Evolutionary conservation across 2,797 vertebrate species (phyloP).

Genomic region (Alfaro cultratus): DNA sequence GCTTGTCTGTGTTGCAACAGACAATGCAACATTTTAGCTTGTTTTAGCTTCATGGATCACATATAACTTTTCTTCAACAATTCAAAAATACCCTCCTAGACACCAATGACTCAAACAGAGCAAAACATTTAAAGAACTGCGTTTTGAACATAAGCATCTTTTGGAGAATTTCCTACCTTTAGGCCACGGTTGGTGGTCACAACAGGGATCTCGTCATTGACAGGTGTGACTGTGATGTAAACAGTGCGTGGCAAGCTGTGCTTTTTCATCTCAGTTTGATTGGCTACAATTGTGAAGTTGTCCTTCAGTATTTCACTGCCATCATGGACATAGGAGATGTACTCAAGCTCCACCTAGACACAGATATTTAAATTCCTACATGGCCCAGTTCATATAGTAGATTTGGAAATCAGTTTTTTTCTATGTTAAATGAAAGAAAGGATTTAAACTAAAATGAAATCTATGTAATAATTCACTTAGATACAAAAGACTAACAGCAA

Average conservation of each 20-base stretch:
- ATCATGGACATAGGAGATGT: conserved; percentile 89
- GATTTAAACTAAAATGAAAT: background rate
- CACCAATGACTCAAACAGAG: background rate
- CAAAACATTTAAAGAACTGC: background rate
- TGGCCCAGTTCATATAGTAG: background rate
- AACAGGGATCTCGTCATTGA: conserved; percentile 88
- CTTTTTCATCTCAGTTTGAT: conserved; percentile 84
- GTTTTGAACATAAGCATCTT: background rate
- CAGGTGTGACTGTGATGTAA: conserved; percentile 80
- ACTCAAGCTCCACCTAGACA: conserved; percentile 85
- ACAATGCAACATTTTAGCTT: background rate
- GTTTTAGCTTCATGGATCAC: background rate
- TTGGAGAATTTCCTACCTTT: conserved; percentile 74
- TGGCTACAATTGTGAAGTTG: conserved; percentile 87
- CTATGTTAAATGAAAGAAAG: background rate
- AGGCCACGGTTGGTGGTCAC: conserved; percentile 85
- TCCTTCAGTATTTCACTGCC: conserved; percentile 85
- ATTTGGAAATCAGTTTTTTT: background rate
- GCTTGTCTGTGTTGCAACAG: background rate
- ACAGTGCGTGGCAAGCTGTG: conserved; percentile 82
- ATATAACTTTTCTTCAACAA: background rate
- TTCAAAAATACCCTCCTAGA: background rate
- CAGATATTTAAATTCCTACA: conserved; percentile 1
- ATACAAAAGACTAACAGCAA: background rate
- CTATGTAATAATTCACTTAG: background rate